Conservation (phyloP, 2,888 invertebrate genomes). For the Monochamus alternatus region DNA sequence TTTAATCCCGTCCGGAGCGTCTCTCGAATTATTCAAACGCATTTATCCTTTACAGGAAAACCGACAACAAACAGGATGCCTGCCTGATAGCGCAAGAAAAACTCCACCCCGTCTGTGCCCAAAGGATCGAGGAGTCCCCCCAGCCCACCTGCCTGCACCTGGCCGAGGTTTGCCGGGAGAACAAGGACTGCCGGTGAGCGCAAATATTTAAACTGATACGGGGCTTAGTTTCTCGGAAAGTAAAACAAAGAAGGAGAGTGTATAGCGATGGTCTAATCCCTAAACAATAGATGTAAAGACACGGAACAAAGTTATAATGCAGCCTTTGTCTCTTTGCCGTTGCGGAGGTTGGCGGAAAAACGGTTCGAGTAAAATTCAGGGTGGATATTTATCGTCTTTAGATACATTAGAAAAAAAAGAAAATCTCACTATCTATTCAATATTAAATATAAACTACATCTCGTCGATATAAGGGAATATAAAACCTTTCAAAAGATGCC, state of each 20-base stretch:
- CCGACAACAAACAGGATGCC: slow-evolving; percentile 87
- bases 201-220: slow-evolving; percentile 43
- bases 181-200: slow-evolving; percentile 87
- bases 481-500: too few species aligned
- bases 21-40: slow-evolving; percentile 11
- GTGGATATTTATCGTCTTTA: too few species aligned
- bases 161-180: slow-evolving; percentile 87
- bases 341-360: too few species aligned
- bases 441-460: too few species aligned
- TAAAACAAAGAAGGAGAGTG: slow-evolving; percentile 26
- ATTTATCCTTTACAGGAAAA: slow-evolving; percentile 78
- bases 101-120: slow-evolving; percentile 91
- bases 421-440: too few species aligned
- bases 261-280: background rate
- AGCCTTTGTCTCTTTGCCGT: background rate
- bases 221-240: slow-evolving; percentile 34
- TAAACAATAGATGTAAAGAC: slow-evolving; percentile 15
- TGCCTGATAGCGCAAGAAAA: slow-evolving; percentile 93
- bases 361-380: too few species aligned
- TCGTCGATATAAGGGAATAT: too few species aligned
- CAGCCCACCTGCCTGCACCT: slow-evolving; percentile 91
- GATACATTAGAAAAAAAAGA: too few species aligned
- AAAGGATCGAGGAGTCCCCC: slow-evolving; percentile 77
- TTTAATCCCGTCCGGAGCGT: background rate
- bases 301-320: background rate